Evolutionary conservation across 2,113 vertebrate genomes (phyloP), one percentile per base, ranked within the genome.

Genomic region (Meriones unguiculatus): DNA sequence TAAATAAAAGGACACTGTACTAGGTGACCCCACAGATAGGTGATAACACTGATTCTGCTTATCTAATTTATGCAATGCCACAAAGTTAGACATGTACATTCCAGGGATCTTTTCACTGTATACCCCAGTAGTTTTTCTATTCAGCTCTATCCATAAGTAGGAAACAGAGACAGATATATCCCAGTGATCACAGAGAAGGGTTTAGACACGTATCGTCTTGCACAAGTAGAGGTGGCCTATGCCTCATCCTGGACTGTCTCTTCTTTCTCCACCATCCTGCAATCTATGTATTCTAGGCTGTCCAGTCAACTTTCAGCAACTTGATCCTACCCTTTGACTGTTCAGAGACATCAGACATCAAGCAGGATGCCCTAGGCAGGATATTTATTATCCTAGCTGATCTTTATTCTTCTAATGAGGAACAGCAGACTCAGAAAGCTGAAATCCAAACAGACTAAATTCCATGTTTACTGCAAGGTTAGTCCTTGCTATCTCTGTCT

Each of bases 301-400:
- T 18, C 18, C 9, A 10, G 7, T 28, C 69, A 24, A 62, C 41
- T 17, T 67, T 30, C 35, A 81, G 1, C 5, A 52, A 38, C 1
- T 13, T 76, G 35, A n/a, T 69, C 7, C 7, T 41, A n/a, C 7
- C 0, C 15, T 64, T 64, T 8, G 0, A 20, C n/a, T 54, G 22
- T 64, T 88, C 30, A 57, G 2, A 85, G 64, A 62, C 22, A 41
- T 9, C 24, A 41, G 13, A 28, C 17, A 62, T 5, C n/a, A 87
- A 87, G 52, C 57, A 10, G 32, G 30, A 67, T 11, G 38, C 7
- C 0, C 2, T 6, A 35, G 32, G 15, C 14, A 78, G 41, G 81
- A 81, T 41, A 13, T 46, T 46, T 3, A 4, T 11, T 17, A 84
- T 41, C 24, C 30, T 38, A 14, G 13, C 22, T 82, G 46, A 32